Evolutionary conservation across 2,888 invertebrate species (phyloP).

Genomic region (Petrophora chlorosata): DNA sequence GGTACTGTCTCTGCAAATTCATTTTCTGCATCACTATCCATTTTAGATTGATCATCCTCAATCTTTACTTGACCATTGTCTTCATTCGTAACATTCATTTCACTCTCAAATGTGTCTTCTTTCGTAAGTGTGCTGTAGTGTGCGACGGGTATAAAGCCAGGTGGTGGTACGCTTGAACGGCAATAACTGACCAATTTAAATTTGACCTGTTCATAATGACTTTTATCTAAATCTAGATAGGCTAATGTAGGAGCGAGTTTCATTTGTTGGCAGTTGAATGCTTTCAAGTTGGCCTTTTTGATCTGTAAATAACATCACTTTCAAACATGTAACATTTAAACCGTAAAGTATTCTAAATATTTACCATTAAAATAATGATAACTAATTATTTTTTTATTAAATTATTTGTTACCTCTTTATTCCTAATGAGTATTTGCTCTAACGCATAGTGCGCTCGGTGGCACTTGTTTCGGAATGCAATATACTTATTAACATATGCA

Average conservation of each 20-base stretch:
- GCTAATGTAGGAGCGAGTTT: constrained; percentile 55
- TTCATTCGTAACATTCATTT: constrained; percentile 34
- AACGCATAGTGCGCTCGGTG: constrained; percentile 66
- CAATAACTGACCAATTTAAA: constrained; percentile 52
- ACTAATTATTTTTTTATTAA: background rate
- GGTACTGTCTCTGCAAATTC: background rate
- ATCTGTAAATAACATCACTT: constrained; percentile 65
- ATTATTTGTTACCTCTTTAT: constrained; percentile 59
- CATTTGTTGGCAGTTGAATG: constrained; percentile 50
- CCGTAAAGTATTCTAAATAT: too few relatives aligned
- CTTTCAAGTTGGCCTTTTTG: constrained; percentile 48
- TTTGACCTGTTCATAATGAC: constrained; percentile 54
- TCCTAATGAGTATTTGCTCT: constrained; percentile 57
- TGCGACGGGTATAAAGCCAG: constrained; percentile 49
- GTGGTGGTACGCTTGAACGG: constrained; percentile 41
- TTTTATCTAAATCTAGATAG: constrained; percentile 48
- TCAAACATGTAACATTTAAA: too few relatives aligned
- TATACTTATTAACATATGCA: constrained; percentile 56
- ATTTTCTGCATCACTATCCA: background rate
- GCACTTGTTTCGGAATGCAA: constrained; percentile 67
- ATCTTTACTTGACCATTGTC: constrained; percentile 37
- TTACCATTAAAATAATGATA: too few relatives aligned
- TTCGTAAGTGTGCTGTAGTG: constrained; percentile 56
- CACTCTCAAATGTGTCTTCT: constrained; percentile 45
- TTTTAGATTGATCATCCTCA: constrained; percentile 15